Percentiles rank a stretch among this genome's conserved stretches.
Conservation (phyloP, 2,888 invertebrate species). For the Pheosia gnoma region DNA sequence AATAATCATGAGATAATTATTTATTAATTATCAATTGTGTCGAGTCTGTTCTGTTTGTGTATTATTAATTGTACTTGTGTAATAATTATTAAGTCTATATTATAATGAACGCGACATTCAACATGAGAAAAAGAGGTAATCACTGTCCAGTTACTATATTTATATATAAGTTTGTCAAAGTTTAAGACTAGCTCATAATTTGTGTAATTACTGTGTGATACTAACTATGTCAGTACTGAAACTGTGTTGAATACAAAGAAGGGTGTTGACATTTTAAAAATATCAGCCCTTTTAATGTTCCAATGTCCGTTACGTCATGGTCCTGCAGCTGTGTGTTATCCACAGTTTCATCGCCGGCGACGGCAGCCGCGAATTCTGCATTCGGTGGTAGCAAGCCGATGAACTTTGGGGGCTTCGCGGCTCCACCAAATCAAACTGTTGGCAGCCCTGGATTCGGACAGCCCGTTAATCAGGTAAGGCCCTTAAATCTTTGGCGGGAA, state of each 20-base stretch:
- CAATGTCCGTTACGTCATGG: too few relatives aligned
- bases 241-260: too few relatives aligned
- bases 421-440: constrained; percentile 74
- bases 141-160: too few relatives aligned
- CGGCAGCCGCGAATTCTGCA: constrained; percentile 48
- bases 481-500: background rate
- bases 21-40: too few relatives aligned
- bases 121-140: constrained; percentile 1
- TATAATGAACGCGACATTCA: background rate
- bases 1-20: background rate
- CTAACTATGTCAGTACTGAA: too few relatives aligned
- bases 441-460: constrained; percentile 73
- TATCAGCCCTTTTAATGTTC: too few relatives aligned
- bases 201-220: background rate
- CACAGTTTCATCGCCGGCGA: constrained; percentile 49
- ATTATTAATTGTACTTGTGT: background rate
- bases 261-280: too few relatives aligned
- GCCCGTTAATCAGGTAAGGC: constrained; percentile 45
- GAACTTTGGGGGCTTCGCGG: constrained; percentile 57
- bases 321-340: too few relatives aligned
- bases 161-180: too few relatives aligned
- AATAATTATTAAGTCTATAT: background rate
- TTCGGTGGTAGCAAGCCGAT: constrained; percentile 64
- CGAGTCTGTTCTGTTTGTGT: too few relatives aligned
- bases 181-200: background rate